Conservation (phyloP, 1,140 invertebrate species). For the Cyclina sinensis region DNA sequence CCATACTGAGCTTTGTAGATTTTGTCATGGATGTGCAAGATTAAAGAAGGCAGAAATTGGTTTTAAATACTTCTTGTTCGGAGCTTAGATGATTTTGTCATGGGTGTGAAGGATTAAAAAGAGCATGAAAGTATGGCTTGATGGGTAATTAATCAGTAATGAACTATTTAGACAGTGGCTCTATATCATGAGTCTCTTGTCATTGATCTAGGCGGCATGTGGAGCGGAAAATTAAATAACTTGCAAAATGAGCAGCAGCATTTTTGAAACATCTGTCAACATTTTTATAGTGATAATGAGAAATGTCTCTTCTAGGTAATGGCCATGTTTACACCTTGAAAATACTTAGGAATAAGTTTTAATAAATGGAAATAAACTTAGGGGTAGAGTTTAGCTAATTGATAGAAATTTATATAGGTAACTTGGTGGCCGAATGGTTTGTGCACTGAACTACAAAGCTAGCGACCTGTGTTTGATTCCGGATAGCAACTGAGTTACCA, state of each 20-base stretch:
- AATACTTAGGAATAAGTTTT: no score
- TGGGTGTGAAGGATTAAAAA: neutral
- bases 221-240: neutral
- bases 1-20: neutral
- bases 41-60: no score
- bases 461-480: no score
- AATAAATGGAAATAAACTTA: no score
- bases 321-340: neutral
- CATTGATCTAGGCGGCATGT: neutral
- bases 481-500: no score
- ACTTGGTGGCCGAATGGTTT: no score
- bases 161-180: neutral
- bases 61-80: no score
- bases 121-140: constrained; percentile 13
- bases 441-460: no score
- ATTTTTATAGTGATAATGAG: constrained; percentile 7
- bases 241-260: neutral
- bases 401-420: no score
- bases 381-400: no score
- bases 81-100: neutral
- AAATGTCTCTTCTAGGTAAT: constrained; percentile 10
- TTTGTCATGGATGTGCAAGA: no score
- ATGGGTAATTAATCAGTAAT: neutral
- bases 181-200: neutral
- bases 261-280: constrained; percentile 11